Base-by-base conservation (phyloP, 2,113 vertebrate genomes). In the Neolamprologus toae region DNA sequence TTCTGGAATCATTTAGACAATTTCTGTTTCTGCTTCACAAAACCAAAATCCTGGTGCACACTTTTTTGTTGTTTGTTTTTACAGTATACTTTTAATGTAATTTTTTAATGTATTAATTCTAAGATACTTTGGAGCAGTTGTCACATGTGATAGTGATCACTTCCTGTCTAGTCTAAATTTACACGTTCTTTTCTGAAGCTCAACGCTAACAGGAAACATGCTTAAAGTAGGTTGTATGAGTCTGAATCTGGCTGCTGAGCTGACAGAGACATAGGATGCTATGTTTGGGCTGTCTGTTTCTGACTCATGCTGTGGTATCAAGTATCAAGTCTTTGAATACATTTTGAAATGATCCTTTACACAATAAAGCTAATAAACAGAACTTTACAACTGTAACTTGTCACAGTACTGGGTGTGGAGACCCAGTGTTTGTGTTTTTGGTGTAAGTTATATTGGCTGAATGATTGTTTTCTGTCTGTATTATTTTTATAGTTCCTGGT, bases 161-260 rank as follows among this genome's bases (percentile, higher is more conserved):
- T 66, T 66, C 17, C 61, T 66, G 1, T 66, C 10, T 35, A 63
- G 31, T 35, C 31, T 63, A 63, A 63, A 63, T 63, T 35, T 63
- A 35, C 59, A 0, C 0, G 0, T 63, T 63, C 9, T 63, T 35
- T n/a, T 63, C 31, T 12, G 59, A 63, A 63, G 17, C 59, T 63
- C 59, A 63, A 19, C 3, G 0, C 31, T 66, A 66, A 66, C 17
- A 66, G 9, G 61, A 66, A 66, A 35, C 31, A 66, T 66, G 1
- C 31, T 8, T n/a, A 66, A 66, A 19, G 61, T n/a, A 1, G 9
- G 0, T 66, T 12, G 61, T 66, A n/a, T 0, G 0, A 66, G 31
- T 35, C 1, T n/a, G 9, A 66, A 35, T 35, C 61, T 66, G 61
- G 61, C 61, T 63, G 59, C 0, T 63, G 31, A 63, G 59, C 10